phyloP scores from a whole-genome alignment of 53 echinoderm and acorn worm species.

The Apostichopus leukothele region DNA sequence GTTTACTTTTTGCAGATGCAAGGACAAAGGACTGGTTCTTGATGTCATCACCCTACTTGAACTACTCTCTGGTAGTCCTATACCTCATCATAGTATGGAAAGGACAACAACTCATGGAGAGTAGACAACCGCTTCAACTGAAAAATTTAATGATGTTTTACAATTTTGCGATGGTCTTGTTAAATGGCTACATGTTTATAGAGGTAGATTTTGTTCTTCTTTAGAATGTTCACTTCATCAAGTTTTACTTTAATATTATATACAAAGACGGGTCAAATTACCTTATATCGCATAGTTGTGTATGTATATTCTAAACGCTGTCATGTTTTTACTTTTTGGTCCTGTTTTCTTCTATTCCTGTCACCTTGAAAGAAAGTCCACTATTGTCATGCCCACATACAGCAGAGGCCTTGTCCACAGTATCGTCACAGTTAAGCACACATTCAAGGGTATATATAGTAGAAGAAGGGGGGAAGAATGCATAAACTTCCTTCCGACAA shows the following conservation, averaged over 20 bases:
- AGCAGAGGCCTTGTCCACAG: too few relatives aligned
- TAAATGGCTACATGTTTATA: constrained; percentile 80
- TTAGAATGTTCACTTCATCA: background rate
- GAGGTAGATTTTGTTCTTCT: constrained; percentile 60
- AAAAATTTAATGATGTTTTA: constrained; percentile 78
- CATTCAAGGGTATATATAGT: too few relatives aligned
- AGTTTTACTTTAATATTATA: background rate
- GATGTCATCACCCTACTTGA: constrained; percentile 57
- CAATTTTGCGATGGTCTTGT: constrained; percentile 70
- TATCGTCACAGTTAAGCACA: too few relatives aligned
- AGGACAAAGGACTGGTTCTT: constrained; percentile 79
- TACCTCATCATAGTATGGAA: constrained; percentile 76
- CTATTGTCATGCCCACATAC: too few relatives aligned
- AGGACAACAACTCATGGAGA: constrained; percentile 78
- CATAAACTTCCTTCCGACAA: too few relatives aligned
- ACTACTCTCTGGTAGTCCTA: constrained; percentile 63
- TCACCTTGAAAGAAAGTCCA: too few relatives aligned
- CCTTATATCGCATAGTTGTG: background rate
- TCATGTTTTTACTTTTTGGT: too few relatives aligned
- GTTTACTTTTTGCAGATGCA: constrained; percentile 48
- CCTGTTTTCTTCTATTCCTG: too few relatives aligned
- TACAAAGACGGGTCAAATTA: too few relatives aligned
- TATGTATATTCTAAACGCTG: background rate
- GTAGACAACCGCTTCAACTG: constrained; percentile 72
- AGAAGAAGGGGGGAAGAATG: too few relatives aligned